A percentile compares a stretch with the other conserved stretches of the same genome.
Conservation (phyloP, 2,888 invertebrate genomes). For the Conops quadrifasciatus region DNA sequence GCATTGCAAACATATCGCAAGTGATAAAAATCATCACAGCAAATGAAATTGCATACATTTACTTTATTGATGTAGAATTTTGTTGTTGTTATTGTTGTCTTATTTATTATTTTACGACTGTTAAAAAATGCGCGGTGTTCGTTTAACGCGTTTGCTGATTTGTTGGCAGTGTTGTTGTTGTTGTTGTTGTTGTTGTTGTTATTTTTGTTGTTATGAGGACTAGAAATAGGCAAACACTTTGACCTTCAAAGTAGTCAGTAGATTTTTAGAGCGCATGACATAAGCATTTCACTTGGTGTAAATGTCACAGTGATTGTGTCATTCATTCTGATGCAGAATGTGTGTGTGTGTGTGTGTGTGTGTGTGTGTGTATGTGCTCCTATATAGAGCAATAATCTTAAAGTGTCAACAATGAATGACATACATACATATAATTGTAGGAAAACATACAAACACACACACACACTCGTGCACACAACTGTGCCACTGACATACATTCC, state of each 20-base stretch:
- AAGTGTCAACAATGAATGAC: conserved; percentile 17
- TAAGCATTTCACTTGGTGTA: conserved; percentile 29
- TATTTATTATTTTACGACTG: conserved; percentile 29
- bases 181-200: conserved; percentile 18
- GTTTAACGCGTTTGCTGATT: neutral
- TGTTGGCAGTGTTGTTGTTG: conserved; percentile 32
- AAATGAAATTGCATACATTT: conserved; percentile 29
- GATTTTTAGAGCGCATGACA: conserved; percentile 51
- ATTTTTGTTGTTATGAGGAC: neutral
- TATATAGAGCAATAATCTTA: neutral
- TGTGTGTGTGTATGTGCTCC: no score
- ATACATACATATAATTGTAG: neutral
- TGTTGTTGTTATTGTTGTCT: conserved; percentile 30
- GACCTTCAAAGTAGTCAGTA: conserved; percentile 54
- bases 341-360: no score
- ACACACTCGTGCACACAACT: conserved; percentile 48
- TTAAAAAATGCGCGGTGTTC: neutral
- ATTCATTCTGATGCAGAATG: conserved; percentile 12
- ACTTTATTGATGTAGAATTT: conserved; percentile 14
- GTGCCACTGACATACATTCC: conserved; percentile 57
- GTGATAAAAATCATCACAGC: conserved; percentile 25
- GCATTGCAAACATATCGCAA: neutral
- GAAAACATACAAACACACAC: neutral
- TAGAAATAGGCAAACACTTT: conserved; percentile 52
- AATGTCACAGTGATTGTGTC: conserved; percentile 21